phyloP scores from a whole-genome alignment of 1,140 invertebrate species.

The Ceratitis capitata region DNA sequence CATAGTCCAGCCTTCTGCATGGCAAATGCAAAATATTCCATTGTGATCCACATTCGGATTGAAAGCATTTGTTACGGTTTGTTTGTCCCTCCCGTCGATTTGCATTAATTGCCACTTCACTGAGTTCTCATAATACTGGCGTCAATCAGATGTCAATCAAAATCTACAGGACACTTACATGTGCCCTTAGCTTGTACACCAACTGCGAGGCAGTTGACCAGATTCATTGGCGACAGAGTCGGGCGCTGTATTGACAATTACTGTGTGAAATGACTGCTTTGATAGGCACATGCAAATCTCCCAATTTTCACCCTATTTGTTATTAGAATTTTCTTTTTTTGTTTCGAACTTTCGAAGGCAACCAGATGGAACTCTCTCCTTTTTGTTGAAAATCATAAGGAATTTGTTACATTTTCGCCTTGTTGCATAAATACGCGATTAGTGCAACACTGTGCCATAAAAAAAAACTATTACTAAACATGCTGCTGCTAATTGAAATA shows the following conservation, averaged over 20 bases:
- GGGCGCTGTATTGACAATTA: background rate
- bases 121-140: background rate
- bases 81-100: background rate
- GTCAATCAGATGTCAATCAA: conserved; percentile 27
- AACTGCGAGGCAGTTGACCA: background rate
- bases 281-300: background rate
- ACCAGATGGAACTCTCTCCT: too few relatives aligned
- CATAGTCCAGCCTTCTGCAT: too few relatives aligned
- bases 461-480: too few relatives aligned
- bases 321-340: background rate
- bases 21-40: too few relatives aligned
- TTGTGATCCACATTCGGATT: background rate
- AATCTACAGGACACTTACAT: background rate
- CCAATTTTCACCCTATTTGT: background rate
- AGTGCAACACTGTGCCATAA: background rate
- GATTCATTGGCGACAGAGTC: background rate
- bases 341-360: too few relatives aligned
- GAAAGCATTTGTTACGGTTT: conserved; percentile 23
- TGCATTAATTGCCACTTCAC: conserved; percentile 21
- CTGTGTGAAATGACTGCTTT: background rate
- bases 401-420: background rate
- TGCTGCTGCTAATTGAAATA: conserved; percentile 18
- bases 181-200: background rate
- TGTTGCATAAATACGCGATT: conserved; percentile 33
- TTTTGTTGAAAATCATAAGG: conserved; percentile 7